Base-by-base conservation (phyloP, 2,888 invertebrate genomes). In the Diarsia mendica region DNA sequence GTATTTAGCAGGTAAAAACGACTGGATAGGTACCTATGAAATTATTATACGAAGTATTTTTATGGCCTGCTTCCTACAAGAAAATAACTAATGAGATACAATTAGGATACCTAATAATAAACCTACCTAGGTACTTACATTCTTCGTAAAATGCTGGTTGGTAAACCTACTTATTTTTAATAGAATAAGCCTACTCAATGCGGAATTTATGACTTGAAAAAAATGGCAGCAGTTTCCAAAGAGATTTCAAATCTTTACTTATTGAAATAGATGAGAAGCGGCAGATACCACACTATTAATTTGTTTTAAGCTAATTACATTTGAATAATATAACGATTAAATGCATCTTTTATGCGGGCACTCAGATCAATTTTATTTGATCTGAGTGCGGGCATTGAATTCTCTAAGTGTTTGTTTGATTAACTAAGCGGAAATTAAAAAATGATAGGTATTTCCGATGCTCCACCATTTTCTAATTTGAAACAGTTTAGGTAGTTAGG, bases 291-390 rank as follows among this genome's bases (percentile, higher is more conserved):
- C 15, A 66, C 44, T 46, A 44, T 68, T 39, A 58, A 58, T 68
- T 67, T 23, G 60, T 55, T 48, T 4, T 28, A 55, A 67, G 69
- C 61, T 63, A 83, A 79, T 79, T 75, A 39, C 49, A 82, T 82
- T 72, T 82, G 67, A 67, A 82, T 82, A 82, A 82, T 55, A 65
- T 79, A 61, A 61, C 70, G 46, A 82, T 83, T 84, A 67, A 51
- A 82, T 71, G 80, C 75, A 74, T 18, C 39, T 65, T 79, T 9
- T 33, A 80, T 44, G 67, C 74, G 80, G 69, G 75, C 53, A 49
- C n/a, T n/a, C n/a, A n/a, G n/a, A n/a, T n/a, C n/a, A n/a, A n/a
- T n/a, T n/a, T n/a, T n/a, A n/a, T n/a, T n/a, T n/a, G n/a, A n/a
- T n/a, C n/a, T n/a, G n/a, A n/a, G n/a, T 44, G 67, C 74, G 80